Evolutionary conservation across 2,113 vertebrate species (phyloP).

Genomic region (Pachycephala philippinensis): DNA sequence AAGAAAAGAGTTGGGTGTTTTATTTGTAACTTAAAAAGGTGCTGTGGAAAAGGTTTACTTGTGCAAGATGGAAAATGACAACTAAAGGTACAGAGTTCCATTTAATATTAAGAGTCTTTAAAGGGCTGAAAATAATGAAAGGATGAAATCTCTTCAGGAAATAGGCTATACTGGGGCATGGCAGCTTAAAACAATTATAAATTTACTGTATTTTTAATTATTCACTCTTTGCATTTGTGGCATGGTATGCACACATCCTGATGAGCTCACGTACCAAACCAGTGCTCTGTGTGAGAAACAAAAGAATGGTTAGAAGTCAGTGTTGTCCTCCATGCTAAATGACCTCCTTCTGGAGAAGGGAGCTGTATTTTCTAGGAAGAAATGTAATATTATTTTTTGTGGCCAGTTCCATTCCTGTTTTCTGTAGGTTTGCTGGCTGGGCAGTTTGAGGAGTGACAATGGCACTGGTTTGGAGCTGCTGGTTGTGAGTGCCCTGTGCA

Average conservation of each 20-base stretch:
- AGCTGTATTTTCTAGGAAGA: not conserved
- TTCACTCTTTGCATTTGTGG: not conserved
- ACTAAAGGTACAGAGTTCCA: slow-evolving; percentile 57
- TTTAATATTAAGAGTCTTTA: slow-evolving; percentile 21
- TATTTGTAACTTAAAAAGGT: slow-evolving; percentile 74
- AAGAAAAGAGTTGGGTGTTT: slow-evolving; percentile 74
- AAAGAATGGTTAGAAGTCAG: not conserved
- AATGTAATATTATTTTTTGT: not conserved
- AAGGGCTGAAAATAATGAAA: not conserved
- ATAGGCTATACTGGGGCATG: not conserved
- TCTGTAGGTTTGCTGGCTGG: not conserved
- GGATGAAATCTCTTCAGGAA: not conserved
- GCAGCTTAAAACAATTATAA: not conserved
- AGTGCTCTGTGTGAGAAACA: not conserved
- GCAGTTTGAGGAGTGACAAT: not conserved
- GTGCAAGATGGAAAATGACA: slow-evolving; percentile 47
- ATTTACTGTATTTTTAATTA: not conserved
- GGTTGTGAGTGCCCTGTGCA: not conserved
- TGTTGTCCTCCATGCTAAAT: not conserved
- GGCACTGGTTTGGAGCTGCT: not conserved
- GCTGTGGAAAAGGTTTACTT: slow-evolving; percentile 60
- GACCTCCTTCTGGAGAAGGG: not conserved
- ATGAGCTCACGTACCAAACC: not conserved
- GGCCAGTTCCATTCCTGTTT: not conserved
- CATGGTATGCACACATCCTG: too few species aligned